Evolutionary conservation across 2,113 vertebrate genomes (phyloP).

Genomic region (Potamarius usumacintae): DNA sequence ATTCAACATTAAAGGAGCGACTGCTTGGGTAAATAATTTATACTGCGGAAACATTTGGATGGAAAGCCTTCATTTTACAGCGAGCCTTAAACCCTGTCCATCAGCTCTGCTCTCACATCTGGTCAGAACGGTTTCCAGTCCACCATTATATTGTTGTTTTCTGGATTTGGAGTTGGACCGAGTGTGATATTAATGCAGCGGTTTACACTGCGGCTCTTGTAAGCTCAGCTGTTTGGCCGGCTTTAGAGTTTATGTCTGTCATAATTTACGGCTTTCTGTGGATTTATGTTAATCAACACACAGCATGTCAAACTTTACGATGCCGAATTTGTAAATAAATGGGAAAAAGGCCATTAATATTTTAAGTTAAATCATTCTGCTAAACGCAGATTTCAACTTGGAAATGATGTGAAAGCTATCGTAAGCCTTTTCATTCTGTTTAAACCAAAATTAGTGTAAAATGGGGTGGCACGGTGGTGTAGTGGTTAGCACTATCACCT

Average conservation of each 20-base stretch:
- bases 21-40: not conserved
- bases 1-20: not conserved
- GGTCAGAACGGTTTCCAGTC: constrained; percentile 19
- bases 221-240: not conserved
- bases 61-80: not conserved
- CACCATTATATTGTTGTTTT: not conserved
- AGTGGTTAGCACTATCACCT: too few species aligned
- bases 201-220: constrained; percentile 5
- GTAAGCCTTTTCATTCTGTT: not conserved
- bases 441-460: not conserved
- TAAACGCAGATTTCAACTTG: not conserved
- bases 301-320: not conserved
- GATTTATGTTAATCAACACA: not conserved
- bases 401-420: not conserved
- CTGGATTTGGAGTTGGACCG: not conserved
- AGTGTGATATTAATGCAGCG: not conserved
- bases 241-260: not conserved
- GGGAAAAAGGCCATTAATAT: not conserved
- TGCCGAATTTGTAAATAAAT: not conserved
- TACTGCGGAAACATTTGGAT: not conserved
- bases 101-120: constrained; percentile 24
- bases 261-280: not conserved
- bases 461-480: not conserved
- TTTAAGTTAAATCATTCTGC: not conserved
- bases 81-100: not conserved